Percentiles rank a stretch among this genome's conserved stretches.
phyloP scores from a whole-genome alignment of 2,888 invertebrate genomes.

The Eurois occulta region DNA sequence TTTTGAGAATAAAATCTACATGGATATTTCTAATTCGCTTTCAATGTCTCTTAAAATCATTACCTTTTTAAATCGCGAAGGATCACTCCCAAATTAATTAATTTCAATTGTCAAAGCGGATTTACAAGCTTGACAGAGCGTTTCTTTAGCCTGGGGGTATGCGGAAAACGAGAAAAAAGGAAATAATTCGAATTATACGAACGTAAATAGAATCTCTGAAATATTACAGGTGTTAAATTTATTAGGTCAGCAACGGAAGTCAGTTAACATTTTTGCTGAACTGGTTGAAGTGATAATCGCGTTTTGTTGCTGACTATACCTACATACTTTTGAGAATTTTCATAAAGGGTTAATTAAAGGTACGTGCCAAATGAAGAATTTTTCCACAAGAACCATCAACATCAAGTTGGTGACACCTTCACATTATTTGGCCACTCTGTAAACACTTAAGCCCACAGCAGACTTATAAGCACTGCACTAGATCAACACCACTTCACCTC shows the following conservation, averaged over 20 bases:
- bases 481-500: background rate
- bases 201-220: constrained; percentile 17
- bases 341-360: background rate
- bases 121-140: constrained; percentile 16
- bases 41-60: constrained; percentile 40
- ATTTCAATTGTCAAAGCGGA: constrained; percentile 71
- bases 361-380: background rate
- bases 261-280: background rate
- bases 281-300: background rate
- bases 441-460: background rate
- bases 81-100: constrained; percentile 72
- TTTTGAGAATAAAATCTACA: background rate
- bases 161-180: constrained; percentile 12
- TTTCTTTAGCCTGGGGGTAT: constrained; percentile 34
- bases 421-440: background rate
- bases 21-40: constrained; percentile 30
- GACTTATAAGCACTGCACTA: too few species aligned
- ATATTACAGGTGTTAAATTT: constrained; percentile 6
- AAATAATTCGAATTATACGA: constrained; percentile 12
- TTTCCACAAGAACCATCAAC: background rate
- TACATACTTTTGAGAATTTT: background rate
- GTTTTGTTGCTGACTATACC: background rate
- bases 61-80: constrained; percentile 60
- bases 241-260: background rate
- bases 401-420: background rate